Conservation (phyloP, 2,797 vertebrate genomes). For the Sardinella longiceps region DNA sequence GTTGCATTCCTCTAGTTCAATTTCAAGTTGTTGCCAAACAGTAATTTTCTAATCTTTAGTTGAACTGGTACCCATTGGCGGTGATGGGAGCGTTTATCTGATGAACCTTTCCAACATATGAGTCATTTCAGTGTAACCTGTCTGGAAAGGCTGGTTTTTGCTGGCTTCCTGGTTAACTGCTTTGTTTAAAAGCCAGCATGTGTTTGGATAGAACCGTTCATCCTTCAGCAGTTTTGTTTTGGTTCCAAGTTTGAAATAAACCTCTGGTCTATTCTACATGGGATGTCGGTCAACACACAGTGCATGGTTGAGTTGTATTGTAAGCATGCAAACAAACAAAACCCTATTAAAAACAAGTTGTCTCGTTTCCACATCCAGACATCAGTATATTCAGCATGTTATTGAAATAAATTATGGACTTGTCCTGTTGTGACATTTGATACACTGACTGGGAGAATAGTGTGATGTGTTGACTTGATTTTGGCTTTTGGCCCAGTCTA, state of each 20-base stretch:
- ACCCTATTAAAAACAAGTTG: background rate
- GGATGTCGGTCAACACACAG: background rate
- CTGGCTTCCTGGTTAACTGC: background rate
- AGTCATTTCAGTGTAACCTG: background rate
- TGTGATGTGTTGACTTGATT: background rate
- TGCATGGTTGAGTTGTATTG: background rate
- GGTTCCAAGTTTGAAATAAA: background rate
- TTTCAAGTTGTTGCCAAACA: background rate
- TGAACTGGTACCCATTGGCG: background rate
- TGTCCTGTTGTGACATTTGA: background rate
- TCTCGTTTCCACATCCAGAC: background rate
- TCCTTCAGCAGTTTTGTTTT: background rate
- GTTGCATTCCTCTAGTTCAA: background rate
- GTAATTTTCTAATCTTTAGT: background rate
- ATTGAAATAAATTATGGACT: background rate
- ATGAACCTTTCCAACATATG: background rate
- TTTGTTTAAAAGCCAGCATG: background rate
- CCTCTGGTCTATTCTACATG: background rate
- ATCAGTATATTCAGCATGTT: background rate
- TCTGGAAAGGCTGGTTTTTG: background rate
- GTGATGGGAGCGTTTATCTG: background rate
- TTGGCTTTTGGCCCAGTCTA: background rate
- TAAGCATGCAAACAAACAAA: background rate
- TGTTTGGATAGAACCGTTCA: too few species aligned
- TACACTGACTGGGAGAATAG: background rate